Base-by-base conservation (phyloP, 2,797 vertebrate genomes). In the Alauda arvensis region DNA sequence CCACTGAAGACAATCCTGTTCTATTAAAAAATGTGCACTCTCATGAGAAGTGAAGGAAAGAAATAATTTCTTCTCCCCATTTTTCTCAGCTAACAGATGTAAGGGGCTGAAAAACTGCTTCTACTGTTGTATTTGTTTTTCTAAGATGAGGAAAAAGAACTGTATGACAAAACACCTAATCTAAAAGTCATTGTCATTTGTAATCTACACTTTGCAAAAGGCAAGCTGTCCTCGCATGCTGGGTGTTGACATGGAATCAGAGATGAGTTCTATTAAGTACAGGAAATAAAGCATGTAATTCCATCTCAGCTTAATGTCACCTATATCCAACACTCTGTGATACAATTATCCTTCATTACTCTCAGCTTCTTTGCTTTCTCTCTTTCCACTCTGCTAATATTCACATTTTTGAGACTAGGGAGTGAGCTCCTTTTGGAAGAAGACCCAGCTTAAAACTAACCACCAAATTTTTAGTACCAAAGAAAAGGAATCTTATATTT, bases 261-360 rank as follows among this genome's bases (percentile, higher is more conserved):
- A 87, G 61, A 69, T 39, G 31, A 85, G 31, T 65, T 83, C 57
- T 67, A 65, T 37, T 70, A 82, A 83, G 31, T 48, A 77, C n/a
- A 77, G 75, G 74, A 91, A 91, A 93, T 82, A 91, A 93, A 77
- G 48, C 18, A 1, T 69, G 70, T 85, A 78, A 91, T 90, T 87
- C 89, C 42, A 63, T 56, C 66, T 77, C 70, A 83, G 33, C 16
- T 77, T 85, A 90, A 88, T 77, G 55, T 66, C 79, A 14, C 31
- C 77, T 76, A 45, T 76, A 91, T 53, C 63, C 25, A 77, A n/a
- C 37, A 34, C 39, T 66, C 40, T 26, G 16, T 49, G 21, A 49
- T 72, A 62, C 21, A 45, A 43, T 49, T 63, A 37, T 55, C 40
- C 40, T 87, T 65, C 66, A 65, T 42, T 49, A 49, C 25, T 14